Evolutionary conservation across 1,140 invertebrate genomes (phyloP), one percentile per base, ranked within the genome.

Genomic region (Notospermus geniculatus): DNA sequence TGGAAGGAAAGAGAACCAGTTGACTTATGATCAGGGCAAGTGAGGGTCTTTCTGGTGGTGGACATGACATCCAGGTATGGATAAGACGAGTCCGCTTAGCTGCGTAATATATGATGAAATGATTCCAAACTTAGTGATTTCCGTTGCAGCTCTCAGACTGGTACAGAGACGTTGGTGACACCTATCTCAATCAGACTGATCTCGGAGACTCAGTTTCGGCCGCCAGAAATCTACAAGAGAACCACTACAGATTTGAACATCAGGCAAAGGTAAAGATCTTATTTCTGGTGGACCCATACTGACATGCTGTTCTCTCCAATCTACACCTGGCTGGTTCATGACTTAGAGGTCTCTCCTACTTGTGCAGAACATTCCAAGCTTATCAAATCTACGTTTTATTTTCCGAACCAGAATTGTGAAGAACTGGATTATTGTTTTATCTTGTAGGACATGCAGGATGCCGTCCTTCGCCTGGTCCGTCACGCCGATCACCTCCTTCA

Each of bases 401-500:
- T n/a, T n/a, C n/a, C n/a, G n/a, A n/a, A n/a, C n/a, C n/a, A n/a
- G n/a, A n/a, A n/a, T n/a, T n/a, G n/a, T n/a, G n/a, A n/a, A n/a
- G 32, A 4, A 36, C 32, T 36, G 4, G 15, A 36, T 15, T 15
- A n/a, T 50, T 5, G n/a, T 62, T 50, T 57, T 64, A 57, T 22
- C 54, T 68, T 70, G 27, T 67, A 88, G 84, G 85, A 89, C 39
- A 82, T 91, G 36, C 89, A 91, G 77, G 90, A 92, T 66, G 85
- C 85, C 68, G 87, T 88, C 2, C 78, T 92, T 23, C 89, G 88
- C 75, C 88, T 92, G 66, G 87, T 91, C 1, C 86, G 88, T 72
- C 89, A 88, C 28, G 91, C 90, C 17, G 90, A 92, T 75, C 87
- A 88, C 72, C 83, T 92, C 23, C 84, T 88, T 27, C 84, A 85